Evolutionary conservation across 2,888 invertebrate species (phyloP).

Genomic region (Chloroclystis v-ata): DNA sequence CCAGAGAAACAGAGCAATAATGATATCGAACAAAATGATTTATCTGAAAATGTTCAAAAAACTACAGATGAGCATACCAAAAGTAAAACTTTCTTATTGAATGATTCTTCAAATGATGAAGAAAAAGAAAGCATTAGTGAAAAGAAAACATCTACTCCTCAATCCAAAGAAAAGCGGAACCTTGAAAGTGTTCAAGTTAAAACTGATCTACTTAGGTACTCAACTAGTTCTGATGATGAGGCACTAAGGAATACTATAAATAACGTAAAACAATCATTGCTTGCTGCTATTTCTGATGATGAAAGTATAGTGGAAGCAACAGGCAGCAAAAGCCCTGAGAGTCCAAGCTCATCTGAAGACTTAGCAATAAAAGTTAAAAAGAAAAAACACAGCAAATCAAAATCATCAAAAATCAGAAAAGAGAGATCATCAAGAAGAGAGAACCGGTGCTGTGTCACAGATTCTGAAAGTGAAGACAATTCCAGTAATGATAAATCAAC

Average conservation of each 20-base stretch:
- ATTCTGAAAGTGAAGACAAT: slow-evolving; percentile 24
- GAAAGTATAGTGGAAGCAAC: slow-evolving; percentile 27
- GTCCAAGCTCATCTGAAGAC: slow-evolving; percentile 35
- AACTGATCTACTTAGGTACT: slow-evolving; percentile 52
- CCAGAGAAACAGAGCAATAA: too few relatives aligned
- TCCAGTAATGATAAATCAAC: slow-evolving; percentile 38
- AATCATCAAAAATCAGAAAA: slow-evolving; percentile 7
- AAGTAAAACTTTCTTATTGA: slow-evolving; percentile 11
- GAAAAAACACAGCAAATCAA: slow-evolving; percentile 4
- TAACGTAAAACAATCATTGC: slow-evolving; percentile 42
- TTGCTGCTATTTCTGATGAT: slow-evolving; percentile 40
- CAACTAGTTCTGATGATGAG: slow-evolving; percentile 64
- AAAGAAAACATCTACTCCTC: slow-evolving; percentile 21
- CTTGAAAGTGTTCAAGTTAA: slow-evolving; percentile 60
- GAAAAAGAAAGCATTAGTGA: background rate
- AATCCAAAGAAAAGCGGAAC: slow-evolving; percentile 41
- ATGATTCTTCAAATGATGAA: slow-evolving; percentile 22
- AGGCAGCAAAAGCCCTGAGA: background rate
- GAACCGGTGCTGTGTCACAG: slow-evolving; percentile 13
- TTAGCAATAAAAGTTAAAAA: slow-evolving; percentile 23
- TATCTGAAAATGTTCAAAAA: slow-evolving; percentile 9
- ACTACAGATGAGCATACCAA: slow-evolving; percentile 12
- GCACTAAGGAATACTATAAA: slow-evolving; percentile 40
- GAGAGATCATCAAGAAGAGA: too few relatives aligned
- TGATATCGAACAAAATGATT: background rate